phyloP scores from a whole-genome alignment of 2,888 invertebrate species.

The Drosophila mimetica region DNA sequence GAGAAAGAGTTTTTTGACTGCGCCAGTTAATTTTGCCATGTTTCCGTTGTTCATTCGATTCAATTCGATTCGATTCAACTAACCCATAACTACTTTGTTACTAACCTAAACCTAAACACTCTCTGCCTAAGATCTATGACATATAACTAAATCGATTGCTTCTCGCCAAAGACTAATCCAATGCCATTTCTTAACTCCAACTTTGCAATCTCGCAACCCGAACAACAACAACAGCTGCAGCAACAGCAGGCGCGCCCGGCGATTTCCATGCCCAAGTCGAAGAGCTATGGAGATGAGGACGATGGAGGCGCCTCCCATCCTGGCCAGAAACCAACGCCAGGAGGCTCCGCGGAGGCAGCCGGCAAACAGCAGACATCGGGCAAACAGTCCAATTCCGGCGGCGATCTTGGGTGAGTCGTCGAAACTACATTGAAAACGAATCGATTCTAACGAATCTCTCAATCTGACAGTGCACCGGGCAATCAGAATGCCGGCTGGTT shows the following conservation, averaged over 20 bases:
- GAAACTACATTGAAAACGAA: not conserved
- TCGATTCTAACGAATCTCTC: not conserved
- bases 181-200: conserved; percentile 62
- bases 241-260: conserved; percentile 83
- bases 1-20: conserved; percentile 58
- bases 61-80: conserved; percentile 17
- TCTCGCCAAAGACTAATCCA: conserved; percentile 56
- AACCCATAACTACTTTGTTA: conserved; percentile 15
- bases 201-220: conserved; percentile 7
- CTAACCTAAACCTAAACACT: conserved; percentile 12
- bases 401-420: conserved; percentile 56
- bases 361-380: conserved; percentile 16
- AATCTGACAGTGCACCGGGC: conserved; percentile 52
- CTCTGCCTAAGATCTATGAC: conserved; percentile 5
- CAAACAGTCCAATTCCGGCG: conserved; percentile 19
- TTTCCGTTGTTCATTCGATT: conserved; percentile 20
- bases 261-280: conserved; percentile 86
- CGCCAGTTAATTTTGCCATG: conserved; percentile 56
- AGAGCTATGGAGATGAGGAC: conserved; percentile 81
- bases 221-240: conserved; percentile 39
- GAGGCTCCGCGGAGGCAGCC: conserved; percentile 3
- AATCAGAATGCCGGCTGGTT: conserved; percentile 89
- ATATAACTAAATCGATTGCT: conserved; percentile 3
- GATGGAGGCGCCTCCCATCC: conserved; percentile 24
- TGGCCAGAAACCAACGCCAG: conserved; percentile 1